Base-by-base conservation (phyloP, 2,888 invertebrate species). In the Drosophila buzzatii region DNA sequence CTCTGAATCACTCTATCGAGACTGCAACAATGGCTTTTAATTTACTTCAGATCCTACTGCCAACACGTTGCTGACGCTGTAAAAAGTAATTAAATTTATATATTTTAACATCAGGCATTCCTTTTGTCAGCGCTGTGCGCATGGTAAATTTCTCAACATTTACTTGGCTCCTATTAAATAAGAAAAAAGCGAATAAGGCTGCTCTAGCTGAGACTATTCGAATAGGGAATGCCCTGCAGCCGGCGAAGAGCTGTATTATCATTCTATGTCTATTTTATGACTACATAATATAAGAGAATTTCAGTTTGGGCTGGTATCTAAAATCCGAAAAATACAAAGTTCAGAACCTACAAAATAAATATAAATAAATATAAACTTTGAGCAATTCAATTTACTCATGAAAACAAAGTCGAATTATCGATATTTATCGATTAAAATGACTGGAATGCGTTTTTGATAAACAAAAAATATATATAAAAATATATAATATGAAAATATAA, bases 81-180 rank as follows among this genome's bases (percentile, higher is more conserved):
- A 33, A 51, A 65, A 61, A 7, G 62, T 72, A 76, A 76, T 76
- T 77, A 63, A 72, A 72, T 75, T 77, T 57, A 53, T 63, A 72
- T 60, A 52, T 51, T 58, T 66, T 39, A 56, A 66, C 55, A 52
- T 39, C 42, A 44, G 55, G 39, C 55, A 53, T 78, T 41, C 27
- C 35, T 23, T 62, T 65, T 64, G 37, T 16, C 39, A n/a, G 14
- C n/a, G 23, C 42, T 63, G 4, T 20, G 20, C 12, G 20, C 45
- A 23, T 45, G 45, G 6, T 14, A 23, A 45, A 23, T 62, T 63
- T 42, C 56, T 57, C 53, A 45, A 62, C 70, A 74, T 82, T 73
- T 55, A 64, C 60, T 58, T 64, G 52, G 47, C 52, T 68, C 73
- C 73, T 62, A 76, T 58, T 58, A 76, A 71, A 53, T 39, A 71